Base-by-base conservation (phyloP, 2,113 vertebrate species). In the Platysternon megacephalum region DNA sequence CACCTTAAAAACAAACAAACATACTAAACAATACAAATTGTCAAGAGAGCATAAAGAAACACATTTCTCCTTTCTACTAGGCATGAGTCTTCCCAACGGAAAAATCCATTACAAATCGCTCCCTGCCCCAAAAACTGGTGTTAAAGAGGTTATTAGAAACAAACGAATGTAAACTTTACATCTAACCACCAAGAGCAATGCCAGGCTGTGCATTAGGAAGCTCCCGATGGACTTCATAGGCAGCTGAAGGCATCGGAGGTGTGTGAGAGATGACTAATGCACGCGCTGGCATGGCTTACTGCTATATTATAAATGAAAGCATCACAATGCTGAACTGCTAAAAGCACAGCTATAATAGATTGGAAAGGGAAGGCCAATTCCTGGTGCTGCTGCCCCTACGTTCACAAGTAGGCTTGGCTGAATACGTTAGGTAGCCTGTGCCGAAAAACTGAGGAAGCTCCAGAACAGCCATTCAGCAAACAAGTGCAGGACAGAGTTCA, bases 161-260 rank as follows among this genome's bases (percentile, higher is more conserved):
- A 92, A 96, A 96, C 82, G 94, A 91, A 96, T 48, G 88, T 90
- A 88, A 94, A 90, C 82, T 93, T 96, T 95, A 97, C 87, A 96
- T 94, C 52, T 79, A 88, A 88, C 93, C 90, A 79, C n/a, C 88
- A 85, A 88, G 84, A 0, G 2, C 53, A 79, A 78, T 9, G 3
- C 78, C 81, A 93, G 92, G 11, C 78, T 91, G 86, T 82, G 89
- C 52, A 0, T 0, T 84, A 87, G 91, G 91, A 91, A 95, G 88
- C 61, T 93, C 55, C 93, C 79, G 68, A 53, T 88, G 91, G 48
- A 58, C 90, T 84, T 95, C 68, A 74, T 78, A 72, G 68, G 88
- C 82, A 92, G 76, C 9, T 78, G 48, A 88, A 85, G 86, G 65
- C 87, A 93, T 78, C 8, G 29, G 83, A 84, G 76, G 29, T 1